These are phyloP conservation scores for Thecophora atra DNA, from an alignment of 2,888 invertebrate genomes.

Conservation along the genomic window DNA sequence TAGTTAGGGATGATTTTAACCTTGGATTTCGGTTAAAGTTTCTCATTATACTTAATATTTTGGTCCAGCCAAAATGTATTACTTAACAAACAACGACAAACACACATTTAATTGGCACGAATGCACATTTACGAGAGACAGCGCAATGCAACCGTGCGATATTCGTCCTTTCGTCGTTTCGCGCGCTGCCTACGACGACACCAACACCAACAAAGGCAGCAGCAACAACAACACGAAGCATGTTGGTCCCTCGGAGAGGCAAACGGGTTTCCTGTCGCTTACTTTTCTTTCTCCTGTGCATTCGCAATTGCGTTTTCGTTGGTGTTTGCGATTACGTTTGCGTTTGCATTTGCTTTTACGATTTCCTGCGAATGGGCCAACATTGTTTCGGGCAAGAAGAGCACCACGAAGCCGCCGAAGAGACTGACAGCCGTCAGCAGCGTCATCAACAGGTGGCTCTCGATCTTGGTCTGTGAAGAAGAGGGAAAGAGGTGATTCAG, in stretches of 20 bases:
- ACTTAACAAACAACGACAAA: conserved; percentile 23
- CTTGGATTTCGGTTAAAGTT: not conserved
- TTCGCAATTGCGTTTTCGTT: not conserved
- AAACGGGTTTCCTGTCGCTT: not conserved
- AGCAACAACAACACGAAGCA: not conserved
- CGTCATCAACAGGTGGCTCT: conserved; percentile 76
- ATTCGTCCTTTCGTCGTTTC: conserved; percentile 24
- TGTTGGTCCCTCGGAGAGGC: not conserved
- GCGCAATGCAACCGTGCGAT: conserved; percentile 7
- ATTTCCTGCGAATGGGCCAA: conserved; percentile 50
- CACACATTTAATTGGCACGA: conserved; percentile 7
- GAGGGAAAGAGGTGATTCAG: conserved; percentile 6
- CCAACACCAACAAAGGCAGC: not conserved
- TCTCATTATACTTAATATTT: conserved; percentile 45
- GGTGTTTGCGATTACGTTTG: not conserved
- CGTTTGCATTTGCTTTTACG: not conserved
- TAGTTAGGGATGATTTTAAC: not conserved
- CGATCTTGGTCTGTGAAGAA: conserved; percentile 71
- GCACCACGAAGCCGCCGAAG: conserved; percentile 76
- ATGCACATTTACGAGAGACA: conserved; percentile 20
- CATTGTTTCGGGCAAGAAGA: conserved; percentile 81
- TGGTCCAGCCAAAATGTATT: conserved; percentile 61
- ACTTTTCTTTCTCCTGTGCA: conserved; percentile 4
- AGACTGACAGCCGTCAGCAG: conserved; percentile 76
- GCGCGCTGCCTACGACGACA: not conserved